Evolutionary conservation across 2,888 invertebrate genomes (phyloP).

Genomic region (Rhopalosiphum nymphaeae): DNA sequence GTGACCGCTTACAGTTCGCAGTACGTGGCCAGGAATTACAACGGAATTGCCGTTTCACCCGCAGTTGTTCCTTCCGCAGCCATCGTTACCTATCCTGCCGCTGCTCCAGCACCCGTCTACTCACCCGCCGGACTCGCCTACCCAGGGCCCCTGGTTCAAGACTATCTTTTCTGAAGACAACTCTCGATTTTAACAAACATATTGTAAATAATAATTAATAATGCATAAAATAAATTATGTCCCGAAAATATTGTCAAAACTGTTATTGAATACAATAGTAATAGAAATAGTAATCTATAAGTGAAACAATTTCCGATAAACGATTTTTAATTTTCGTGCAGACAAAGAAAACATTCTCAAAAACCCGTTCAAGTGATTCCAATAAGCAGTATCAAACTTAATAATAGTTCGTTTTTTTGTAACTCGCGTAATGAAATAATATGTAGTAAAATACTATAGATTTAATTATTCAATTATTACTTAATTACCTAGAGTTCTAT

Average conservation of each 20-base stretch:
- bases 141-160: constrained; percentile 70
- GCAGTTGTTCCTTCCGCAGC: constrained; percentile 70
- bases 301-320: background rate
- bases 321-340: background rate
- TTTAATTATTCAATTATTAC: background rate
- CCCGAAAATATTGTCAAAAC: background rate
- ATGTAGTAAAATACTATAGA: background rate
- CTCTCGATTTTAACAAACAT: background rate
- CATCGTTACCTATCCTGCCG: constrained; percentile 68
- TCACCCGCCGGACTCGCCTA: constrained; percentile 70
- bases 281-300: background rate
- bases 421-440: background rate
- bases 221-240: background rate
- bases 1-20: constrained; percentile 78
- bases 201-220: background rate
- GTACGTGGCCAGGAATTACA: constrained; percentile 73
- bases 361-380: background rate
- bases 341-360: background rate
- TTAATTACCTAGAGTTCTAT: background rate
- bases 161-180: constrained; percentile 69
- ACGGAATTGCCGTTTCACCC: constrained; percentile 73
- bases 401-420: background rate
- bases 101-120: constrained; percentile 37
- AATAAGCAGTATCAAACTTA: background rate
- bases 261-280: background rate